Base-by-base conservation (phyloP, 2,797 vertebrate species). In the Karalla daura region DNA sequence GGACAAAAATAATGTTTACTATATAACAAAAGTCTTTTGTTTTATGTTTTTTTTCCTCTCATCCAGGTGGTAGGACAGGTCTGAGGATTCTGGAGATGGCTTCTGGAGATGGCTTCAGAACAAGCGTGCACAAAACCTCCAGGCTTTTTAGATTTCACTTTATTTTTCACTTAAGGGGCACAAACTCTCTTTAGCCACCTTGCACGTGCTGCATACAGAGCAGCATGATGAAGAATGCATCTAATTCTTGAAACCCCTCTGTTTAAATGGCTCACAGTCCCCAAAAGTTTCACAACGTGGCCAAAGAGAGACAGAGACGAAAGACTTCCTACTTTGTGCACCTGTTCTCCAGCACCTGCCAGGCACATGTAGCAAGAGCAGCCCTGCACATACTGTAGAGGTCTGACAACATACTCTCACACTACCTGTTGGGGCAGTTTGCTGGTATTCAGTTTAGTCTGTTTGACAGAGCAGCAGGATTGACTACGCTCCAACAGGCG, bases 401-500 rank as follows among this genome's bases (percentile, higher is more conserved):
- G 33, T 43, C 55, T 50, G 39, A 61, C n/a, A 6, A 25, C 23
- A 62, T 69, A 70, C 72, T 56, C 75, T 64, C 81, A 85, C 86
- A 78, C 69, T 37, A 92, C 92, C 91, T 85, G 92, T 92, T 30
- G 58, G 91, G 83, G 91, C 92, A 82, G 91, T 92, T 93, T 86
- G 41, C 50, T 85, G 74, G 76, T 74, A 86, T 90, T 67, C 66
- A 47, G 84, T 82, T 86, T 24, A 5, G 46, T 81, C 59, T 60
- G 41, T 59, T 44, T 59, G 20, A 45, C 53, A 13, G 30, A 69
- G 49, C 71, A 28, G 63, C 54, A 65, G 52, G 43, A 74, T 45
- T 80, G 17, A 44, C 32, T 17, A 41, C 8, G 2, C 51, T 35
- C 10, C 9, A 21, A n/a, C 4, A 20, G 25, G 21, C 14, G 37